Evolutionary conservation across 2,797 vertebrate species (phyloP), one percentile per base, ranked within the genome.

Genomic region (Cercopithecus diana): DNA sequence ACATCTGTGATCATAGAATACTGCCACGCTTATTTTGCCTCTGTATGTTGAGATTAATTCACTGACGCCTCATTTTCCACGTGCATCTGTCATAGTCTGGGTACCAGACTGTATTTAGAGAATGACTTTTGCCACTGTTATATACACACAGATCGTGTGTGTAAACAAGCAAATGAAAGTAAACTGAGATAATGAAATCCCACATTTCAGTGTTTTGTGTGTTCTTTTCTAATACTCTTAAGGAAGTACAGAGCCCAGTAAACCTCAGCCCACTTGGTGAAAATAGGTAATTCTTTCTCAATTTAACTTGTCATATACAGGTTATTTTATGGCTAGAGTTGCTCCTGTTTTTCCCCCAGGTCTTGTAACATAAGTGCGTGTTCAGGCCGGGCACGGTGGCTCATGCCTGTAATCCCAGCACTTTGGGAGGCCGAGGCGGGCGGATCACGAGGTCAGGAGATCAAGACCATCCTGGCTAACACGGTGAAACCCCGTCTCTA

Each of bases 131-230:
- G 95, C 86, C 79, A 15, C 79, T 92, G 92, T 97, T 89, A 82
- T 5, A 3, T 70, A 87, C 24, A 86, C 95, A 94, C 55, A 92
- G 76, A 75, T 75, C 28, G 2, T 76, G 24, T 92, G 92, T 96
- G 64, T 97, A 93, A 98, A 97, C 92, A 95, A 95, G 79, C 55
- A 36, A 81, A 97, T 85, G 83, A 89, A 97, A 97, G 67, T 96
- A 86, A 90, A 89, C 58, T 89, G 58, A 97, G 85, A 89, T 93
- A 58, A 89, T 83, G 92, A 91, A 95, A 87, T 33, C 26, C 39
- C 41, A 36, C 33, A 45, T 43, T 41, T 41, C 30, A 2, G 92
- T 2, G 7, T 96, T 39, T 50, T 0, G 4, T 92, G 96, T 97
- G 70, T 95, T 98, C 39, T 72, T 97, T 95, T 95, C 89, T 73